These are phyloP conservation scores for Lydus trimaculatus DNA, from an alignment of 2,888 invertebrate species.

Conservation along the genomic window DNA sequence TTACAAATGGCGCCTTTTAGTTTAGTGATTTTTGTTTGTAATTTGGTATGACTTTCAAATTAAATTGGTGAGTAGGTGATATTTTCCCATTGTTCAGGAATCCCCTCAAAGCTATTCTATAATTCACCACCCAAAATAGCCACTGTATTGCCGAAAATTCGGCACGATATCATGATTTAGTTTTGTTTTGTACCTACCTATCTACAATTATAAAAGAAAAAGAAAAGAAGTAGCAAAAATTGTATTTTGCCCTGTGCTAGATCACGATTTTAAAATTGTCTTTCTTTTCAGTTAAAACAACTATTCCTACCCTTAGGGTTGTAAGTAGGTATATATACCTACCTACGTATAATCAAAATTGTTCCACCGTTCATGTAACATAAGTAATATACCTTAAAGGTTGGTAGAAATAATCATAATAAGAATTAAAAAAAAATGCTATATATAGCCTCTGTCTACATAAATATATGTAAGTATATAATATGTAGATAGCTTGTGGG, in stretches of 20 bases:
- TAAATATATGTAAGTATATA: neutral
- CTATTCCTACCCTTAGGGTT: neutral
- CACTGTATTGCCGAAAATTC: neutral
- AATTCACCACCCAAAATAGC: neutral
- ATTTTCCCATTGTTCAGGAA: neutral
- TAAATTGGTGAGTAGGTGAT: neutral
- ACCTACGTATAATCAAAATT: neutral
- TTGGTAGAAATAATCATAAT: neutral
- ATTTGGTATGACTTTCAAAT: no score
- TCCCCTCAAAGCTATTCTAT: neutral
- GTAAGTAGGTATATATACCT: neutral
- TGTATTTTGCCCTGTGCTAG: neutral
- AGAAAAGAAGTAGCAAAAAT: neutral
- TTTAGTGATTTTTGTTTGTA: no score
- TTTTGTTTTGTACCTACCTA: neutral
- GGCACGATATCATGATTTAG: neutral
- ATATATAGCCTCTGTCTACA: neutral
- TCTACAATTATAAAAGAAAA: neutral
- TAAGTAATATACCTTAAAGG: neutral
- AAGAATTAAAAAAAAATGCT: neutral
- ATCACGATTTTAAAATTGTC: neutral
- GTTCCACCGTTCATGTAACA: neutral
- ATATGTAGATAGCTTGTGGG: slow-evolving; percentile 28
- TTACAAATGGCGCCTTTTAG: no score
- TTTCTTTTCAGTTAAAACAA: neutral